Conservation (phyloP, 2,113 vertebrate species). For the Lynx canadensis region DNA sequence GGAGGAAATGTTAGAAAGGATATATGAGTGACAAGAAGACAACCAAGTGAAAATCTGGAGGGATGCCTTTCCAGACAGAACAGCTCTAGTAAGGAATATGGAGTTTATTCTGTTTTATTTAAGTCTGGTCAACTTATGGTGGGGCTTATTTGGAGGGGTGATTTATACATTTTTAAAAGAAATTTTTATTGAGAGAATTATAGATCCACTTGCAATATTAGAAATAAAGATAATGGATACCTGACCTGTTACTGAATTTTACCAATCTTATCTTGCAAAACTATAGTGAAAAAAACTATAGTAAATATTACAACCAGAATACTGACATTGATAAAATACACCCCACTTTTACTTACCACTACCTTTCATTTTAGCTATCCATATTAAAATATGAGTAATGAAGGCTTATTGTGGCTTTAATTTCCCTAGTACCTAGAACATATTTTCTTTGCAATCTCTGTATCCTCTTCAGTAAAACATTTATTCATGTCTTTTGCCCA, state of each 20-base stretch:
- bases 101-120: neutral
- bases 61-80: neutral
- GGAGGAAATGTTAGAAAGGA: neutral
- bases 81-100: neutral
- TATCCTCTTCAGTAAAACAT: neutral
- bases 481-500: neutral
- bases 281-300: neutral
- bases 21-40: neutral
- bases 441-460: neutral
- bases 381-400: neutral
- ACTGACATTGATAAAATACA: neutral
- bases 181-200: neutral
- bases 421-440: neutral
- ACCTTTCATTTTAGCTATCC: neutral
- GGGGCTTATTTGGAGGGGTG: neutral
- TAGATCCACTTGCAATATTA: neutral
- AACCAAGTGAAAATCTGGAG: neutral
- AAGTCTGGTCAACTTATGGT: neutral
- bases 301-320: neutral
- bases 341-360: neutral
- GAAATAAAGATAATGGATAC: neutral
- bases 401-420: neutral
- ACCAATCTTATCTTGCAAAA: neutral
- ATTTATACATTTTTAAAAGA: neutral
- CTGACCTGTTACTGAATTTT: neutral